A percentile compares a stretch with the other conserved stretches of the same genome.
Conservation (phyloP, 2,113 vertebrate genomes). For the Cairina moschata region DNA sequence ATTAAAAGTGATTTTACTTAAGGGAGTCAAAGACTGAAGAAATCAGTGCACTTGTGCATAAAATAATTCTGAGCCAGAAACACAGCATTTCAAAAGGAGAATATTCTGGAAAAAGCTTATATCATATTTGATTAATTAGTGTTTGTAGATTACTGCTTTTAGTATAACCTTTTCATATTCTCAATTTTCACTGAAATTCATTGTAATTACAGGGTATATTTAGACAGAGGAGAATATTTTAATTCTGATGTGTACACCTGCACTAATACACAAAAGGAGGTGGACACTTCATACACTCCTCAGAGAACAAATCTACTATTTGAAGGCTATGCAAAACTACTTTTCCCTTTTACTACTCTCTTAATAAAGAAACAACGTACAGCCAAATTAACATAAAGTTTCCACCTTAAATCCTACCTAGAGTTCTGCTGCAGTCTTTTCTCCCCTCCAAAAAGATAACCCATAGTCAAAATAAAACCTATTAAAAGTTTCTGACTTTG, state of each 20-base stretch:
- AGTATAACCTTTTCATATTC: not conserved
- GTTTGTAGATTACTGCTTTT: not conserved
- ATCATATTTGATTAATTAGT: not conserved
- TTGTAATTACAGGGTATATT: not conserved
- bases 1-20: not conserved
- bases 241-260: not conserved
- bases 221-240: not conserved
- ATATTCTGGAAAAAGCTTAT: not conserved
- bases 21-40: not conserved
- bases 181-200: not conserved
- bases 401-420: not conserved
- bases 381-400: not conserved
- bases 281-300: not conserved
- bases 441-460: not conserved
- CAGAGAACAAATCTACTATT: not conserved
- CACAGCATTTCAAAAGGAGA: not conserved
- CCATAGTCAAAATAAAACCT: fast-evolving
- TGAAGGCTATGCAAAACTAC: not conserved
- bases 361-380: not conserved
- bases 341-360: not conserved
- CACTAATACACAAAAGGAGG: not conserved
- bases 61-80: not conserved
- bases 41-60: not conserved
- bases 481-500: not conserved
- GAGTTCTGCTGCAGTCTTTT: not conserved